Base-by-base conservation (phyloP, 1,140 invertebrate genomes). In the Campoletis sonorensis region DNA sequence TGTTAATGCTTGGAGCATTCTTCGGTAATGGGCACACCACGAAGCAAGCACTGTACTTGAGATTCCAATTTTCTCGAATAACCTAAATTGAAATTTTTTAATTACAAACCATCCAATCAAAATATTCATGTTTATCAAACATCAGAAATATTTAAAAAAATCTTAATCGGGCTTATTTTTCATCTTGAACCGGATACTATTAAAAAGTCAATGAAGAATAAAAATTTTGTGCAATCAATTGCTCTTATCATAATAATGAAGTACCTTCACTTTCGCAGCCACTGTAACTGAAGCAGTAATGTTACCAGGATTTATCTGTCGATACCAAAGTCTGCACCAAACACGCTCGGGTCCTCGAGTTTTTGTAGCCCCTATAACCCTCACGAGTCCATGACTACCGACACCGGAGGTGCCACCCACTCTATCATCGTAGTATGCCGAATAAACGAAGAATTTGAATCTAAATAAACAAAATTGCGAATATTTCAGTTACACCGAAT, bases 51-150 rank as follows among this genome's bases (percentile, higher is more conserved):
- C 97, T 98, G 91, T 98, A 98, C 87, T 97, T 97, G 4, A 98
- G 91, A 89, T 98, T 98, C 97, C 97, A 98, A 90, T 98, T 98
- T 90, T 98, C 97, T 33, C 97, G 93, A 40, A 98, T 98, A 0
- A 96, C 94, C 94, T 96, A n/a, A n/a, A 82, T 71, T 91, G 85
- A 64, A 23, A 79, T 1, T n/a, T 0, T 8, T 1, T n/a, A 54
- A 54, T 54, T 8, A 54, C 3, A 4, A 18, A n/a, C n/a, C n/a
- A 18, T 54, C 16, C 51, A n/a, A 54, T 54, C 51, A 54, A 18
- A 27, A 13, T 11, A 13, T 45, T 45, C 40, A 1, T 21, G 21
- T 5, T 58, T 58, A 4, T 23, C 15, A 1, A 58, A 21, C 4
- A 58, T 2, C 2, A n/a, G 21, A n/a, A 7, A 23, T 1, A 58